Percentiles rank a stretch among this genome's conserved stretches.
phyloP scores from a whole-genome alignment of 2,797 vertebrate species.

The Morus bassanus region DNA sequence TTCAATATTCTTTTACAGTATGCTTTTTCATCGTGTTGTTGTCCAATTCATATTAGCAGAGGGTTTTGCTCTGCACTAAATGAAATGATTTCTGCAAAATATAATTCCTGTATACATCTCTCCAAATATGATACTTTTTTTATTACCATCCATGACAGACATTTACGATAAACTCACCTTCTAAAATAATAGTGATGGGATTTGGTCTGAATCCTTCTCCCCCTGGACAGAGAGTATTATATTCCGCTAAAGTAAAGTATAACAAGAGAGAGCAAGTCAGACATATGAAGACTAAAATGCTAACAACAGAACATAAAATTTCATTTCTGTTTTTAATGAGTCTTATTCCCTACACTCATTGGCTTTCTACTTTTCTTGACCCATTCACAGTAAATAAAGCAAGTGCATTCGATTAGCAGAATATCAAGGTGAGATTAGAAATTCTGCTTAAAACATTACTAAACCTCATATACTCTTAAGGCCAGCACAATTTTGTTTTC shows the following conservation, averaged over 20 bases:
- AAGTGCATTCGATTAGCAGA: not conserved
- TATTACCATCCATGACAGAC: not conserved
- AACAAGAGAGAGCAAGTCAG: not conserved
- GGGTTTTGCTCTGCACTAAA: not conserved
- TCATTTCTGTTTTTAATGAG: not conserved
- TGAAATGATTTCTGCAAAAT: not conserved
- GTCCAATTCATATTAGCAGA: not conserved
- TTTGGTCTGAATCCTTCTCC: slow-evolving; percentile 87
- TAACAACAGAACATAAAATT: not conserved
- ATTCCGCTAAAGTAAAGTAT: slow-evolving; percentile 74
- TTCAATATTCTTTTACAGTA: not conserved
- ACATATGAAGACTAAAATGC: not conserved
- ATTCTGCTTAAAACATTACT: not conserved
- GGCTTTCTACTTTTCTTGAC: not conserved
- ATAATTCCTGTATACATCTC: not conserved
- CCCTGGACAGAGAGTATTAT: slow-evolving; percentile 85
- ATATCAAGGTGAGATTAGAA: not conserved
- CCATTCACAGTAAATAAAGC: not conserved
- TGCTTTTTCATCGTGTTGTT: not conserved
- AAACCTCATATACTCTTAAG: not conserved
- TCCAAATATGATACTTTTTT: not conserved
- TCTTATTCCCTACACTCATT: not conserved
- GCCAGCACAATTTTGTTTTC: not conserved
- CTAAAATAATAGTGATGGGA: slow-evolving; percentile 85
- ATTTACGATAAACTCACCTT: slow-evolving; percentile 73